phyloP scores from a whole-genome alignment of 1,140 invertebrate genomes.

The Palaemon carinicauda region DNA sequence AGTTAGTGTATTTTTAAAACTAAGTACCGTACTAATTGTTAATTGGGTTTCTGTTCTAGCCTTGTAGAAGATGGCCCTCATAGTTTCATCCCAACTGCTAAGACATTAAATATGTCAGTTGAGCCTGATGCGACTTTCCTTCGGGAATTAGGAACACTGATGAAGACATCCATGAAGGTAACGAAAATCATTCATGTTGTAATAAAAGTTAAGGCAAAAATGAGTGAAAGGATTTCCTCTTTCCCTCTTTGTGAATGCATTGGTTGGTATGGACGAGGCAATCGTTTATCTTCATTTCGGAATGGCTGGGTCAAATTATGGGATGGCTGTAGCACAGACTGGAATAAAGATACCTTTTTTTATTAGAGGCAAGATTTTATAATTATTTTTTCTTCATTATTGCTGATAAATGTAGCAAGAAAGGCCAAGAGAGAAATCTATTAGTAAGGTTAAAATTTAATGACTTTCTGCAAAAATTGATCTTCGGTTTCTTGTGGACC shows the following conservation, averaged over 20 bases:
- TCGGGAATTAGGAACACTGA: constrained; percentile 42
- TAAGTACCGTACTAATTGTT: not conserved
- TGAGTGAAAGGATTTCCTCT: not conserved
- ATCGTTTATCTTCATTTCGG: no score
- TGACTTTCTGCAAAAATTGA: no score
- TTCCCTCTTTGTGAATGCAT: not conserved
- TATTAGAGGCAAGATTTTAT: no score
- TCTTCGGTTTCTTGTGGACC: no score
- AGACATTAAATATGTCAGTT: not conserved
- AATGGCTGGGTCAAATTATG: no score
- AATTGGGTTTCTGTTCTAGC: not conserved
- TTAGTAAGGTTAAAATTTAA: no score
- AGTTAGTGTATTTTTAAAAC: no score
- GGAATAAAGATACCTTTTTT: no score
- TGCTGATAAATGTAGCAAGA: no score
- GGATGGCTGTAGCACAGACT: no score
- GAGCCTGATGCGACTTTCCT: constrained; percentile 56
- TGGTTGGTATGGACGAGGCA: not conserved
- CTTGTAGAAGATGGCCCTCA: not conserved
- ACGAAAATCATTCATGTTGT: not conserved
- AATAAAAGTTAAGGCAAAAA: not conserved
- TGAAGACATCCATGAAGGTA: constrained; percentile 21
- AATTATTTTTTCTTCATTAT: no score
- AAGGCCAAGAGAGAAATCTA: no score
- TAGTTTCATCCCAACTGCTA: not conserved